These are phyloP conservation scores for Oxyscelio sp. DNA, from an alignment of 2,888 invertebrate species.

Conservation along the genomic window DNA sequence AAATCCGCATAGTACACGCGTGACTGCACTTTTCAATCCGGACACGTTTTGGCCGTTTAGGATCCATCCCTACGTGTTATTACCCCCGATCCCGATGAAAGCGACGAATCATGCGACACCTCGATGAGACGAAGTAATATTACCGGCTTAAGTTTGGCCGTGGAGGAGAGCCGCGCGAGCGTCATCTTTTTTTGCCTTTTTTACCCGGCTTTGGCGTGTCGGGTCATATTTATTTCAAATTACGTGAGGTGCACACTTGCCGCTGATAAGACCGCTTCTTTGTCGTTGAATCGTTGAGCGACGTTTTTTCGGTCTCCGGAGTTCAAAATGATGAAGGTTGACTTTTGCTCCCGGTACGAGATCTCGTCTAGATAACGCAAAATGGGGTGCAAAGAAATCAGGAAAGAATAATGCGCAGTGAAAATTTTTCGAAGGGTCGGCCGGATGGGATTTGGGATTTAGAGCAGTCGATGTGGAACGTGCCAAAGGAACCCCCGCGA, in stretches of 20 bases:
- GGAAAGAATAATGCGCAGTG: constrained; percentile 54
- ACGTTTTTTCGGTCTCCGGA: constrained; percentile 37
- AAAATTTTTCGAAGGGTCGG: constrained; percentile 48
- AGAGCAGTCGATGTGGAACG: constrained; percentile 33
- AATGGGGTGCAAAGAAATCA: constrained; percentile 51
- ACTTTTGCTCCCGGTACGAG: constrained; percentile 46
- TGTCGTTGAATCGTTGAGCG: constrained; percentile 24
- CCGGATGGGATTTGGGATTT: constrained; percentile 46
- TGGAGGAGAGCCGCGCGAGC: neutral
- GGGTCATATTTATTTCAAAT: constrained; percentile 72
- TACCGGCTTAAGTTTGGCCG: constrained; percentile 61
- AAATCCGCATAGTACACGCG: constrained; percentile 57
- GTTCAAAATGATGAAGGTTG: constrained; percentile 58
- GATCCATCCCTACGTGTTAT: constrained; percentile 55
- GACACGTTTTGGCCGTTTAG: constrained; percentile 66
- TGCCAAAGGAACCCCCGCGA: constrained; percentile 14
- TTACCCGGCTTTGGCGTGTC: constrained; percentile 51
- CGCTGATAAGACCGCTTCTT: constrained; percentile 58
- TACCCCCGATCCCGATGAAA: constrained; percentile 45
- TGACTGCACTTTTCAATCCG: constrained; percentile 70
- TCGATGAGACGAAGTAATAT: constrained; percentile 65
- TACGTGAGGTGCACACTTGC: constrained; percentile 42
- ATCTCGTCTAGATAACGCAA: constrained; percentile 36
- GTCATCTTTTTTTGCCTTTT: constrained; percentile 55
- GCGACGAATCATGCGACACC: constrained; percentile 50